Evolutionary conservation across 2,888 invertebrate species (phyloP).

Genomic region (Cheilosia impressa): DNA sequence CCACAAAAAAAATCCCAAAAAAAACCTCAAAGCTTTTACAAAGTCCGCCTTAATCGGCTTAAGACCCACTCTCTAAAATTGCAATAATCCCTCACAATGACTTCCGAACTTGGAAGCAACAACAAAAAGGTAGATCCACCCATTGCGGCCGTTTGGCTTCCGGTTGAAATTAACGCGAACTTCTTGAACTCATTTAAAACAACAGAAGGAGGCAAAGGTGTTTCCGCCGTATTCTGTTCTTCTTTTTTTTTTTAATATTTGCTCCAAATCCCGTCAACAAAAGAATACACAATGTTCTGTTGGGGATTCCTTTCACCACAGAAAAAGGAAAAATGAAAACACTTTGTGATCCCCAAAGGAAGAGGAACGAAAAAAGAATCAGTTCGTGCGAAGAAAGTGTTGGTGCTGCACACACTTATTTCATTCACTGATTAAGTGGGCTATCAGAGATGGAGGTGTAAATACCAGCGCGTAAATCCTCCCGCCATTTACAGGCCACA

Average conservation of each 20-base stretch:
- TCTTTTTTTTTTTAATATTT: constrained; percentile 31
- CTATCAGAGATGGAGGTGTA: constrained; percentile 59
- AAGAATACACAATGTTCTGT: constrained; percentile 11
- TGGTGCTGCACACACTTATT: constrained; percentile 27
- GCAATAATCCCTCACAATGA: constrained; percentile 58
- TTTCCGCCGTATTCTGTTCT: constrained; percentile 12
- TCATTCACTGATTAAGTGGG: constrained; percentile 69
- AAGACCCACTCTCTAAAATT: constrained; percentile 35
- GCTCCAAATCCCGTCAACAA: constrained; percentile 62
- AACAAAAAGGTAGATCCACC: constrained; percentile 12
- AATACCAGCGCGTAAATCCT: constrained; percentile 42
- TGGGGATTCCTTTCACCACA: constrained; percentile 11
- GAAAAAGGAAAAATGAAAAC: constrained; percentile 13
- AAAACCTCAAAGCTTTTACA: background rate
- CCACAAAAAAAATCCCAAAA: too few relatives aligned
- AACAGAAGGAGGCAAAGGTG: constrained; percentile 38
- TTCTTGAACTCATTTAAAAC: constrained; percentile 63
- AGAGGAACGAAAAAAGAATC: constrained; percentile 4
- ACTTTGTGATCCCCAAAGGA: constrained; percentile 40
- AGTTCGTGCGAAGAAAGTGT: constrained; percentile 56
- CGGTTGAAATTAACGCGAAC: constrained; percentile 52
- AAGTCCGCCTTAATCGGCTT: constrained; percentile 47
- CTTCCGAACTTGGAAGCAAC: constrained; percentile 45
- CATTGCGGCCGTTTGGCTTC: constrained; percentile 5
- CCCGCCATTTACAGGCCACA: constrained; percentile 6